Conservation (phyloP, 1,140 invertebrate genomes). For the Aphis gossypii region DNA sequence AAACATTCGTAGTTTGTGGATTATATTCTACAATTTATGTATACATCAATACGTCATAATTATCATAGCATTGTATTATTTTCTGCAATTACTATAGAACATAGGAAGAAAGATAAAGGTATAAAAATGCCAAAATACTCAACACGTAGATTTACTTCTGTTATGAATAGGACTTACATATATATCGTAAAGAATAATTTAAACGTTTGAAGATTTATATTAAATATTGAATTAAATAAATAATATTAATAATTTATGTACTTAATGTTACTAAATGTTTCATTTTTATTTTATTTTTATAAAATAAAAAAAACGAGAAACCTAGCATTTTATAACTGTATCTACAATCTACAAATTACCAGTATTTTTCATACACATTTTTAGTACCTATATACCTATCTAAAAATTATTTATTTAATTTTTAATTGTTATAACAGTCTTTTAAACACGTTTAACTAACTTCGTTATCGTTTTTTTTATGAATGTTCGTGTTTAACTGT, state of each 20-base stretch:
- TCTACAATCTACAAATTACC: neutral
- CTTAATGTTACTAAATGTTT: neutral
- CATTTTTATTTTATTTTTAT: neutral
- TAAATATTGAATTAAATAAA: neutral
- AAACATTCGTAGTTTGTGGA: no score
- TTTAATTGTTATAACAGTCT: neutral
- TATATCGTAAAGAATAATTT: neutral
- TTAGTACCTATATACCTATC: neutral
- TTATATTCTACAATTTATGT: no score
- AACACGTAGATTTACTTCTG: neutral
- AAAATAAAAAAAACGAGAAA: neutral
- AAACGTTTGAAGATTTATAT: neutral
- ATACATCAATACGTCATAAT: no score
- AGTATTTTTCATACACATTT: neutral
- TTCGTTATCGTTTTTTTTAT: neutral
- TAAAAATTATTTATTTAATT: neutral
- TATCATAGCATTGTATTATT: neutral
- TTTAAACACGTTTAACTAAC: neutral
- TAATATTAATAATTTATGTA: neutral
- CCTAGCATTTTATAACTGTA: neutral
- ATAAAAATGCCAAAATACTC: neutral
- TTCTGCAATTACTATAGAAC: neutral
- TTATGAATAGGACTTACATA: neutral
- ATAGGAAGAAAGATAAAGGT: neutral
- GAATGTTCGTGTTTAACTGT: neutral